These are phyloP conservation scores for Globodera ellingtonae DNA, from an alignment of 1,140 invertebrate species.

Conservation along the genomic window DNA sequence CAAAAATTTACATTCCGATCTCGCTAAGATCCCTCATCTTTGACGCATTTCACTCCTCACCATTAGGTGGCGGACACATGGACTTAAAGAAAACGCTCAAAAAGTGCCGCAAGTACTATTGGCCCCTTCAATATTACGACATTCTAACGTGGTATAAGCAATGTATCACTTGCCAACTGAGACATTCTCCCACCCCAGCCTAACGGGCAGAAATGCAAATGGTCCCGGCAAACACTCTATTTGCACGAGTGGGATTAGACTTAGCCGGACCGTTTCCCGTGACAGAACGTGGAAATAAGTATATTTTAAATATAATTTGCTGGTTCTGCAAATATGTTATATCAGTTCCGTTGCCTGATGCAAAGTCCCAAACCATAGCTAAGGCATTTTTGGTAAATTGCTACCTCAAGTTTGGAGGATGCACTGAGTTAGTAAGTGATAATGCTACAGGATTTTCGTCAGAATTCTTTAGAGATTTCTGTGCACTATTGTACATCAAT, in stretches of 20 bases:
- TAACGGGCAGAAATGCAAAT: slow-evolving; percentile 12
- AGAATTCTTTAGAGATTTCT: slow-evolving; percentile 3
- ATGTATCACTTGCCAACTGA: slow-evolving; percentile 26
- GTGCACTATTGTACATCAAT: slow-evolving; percentile 5
- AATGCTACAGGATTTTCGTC: slow-evolving; percentile 24
- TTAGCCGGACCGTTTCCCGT: slow-evolving; percentile 28
- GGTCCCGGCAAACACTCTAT: slow-evolving; percentile 11
- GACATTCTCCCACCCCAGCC: slow-evolving; percentile 13
- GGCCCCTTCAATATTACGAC: slow-evolving; percentile 4
- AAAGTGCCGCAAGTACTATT: slow-evolving; percentile 22
- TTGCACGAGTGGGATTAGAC: slow-evolving; percentile 1
- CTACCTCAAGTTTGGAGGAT: slow-evolving; percentile 16
- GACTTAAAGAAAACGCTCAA: slow-evolving; percentile 17
- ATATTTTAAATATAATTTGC: slow-evolving; percentile 33
- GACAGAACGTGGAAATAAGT: slow-evolving; percentile 12
- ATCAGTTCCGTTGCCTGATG: slow-evolving; percentile 21
- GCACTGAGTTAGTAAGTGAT: slow-evolving; percentile 11
- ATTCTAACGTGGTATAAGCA: slow-evolving; percentile 11
- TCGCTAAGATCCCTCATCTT: slow-evolving; percentile 19
- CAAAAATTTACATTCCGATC: slow-evolving; percentile 8
- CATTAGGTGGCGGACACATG: slow-evolving; percentile 30
- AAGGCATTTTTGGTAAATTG: slow-evolving; percentile 22
- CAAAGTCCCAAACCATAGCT: slow-evolving; percentile 12
- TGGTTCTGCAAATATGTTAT: slow-evolving; percentile 31
- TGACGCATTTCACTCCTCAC: slow-evolving; percentile 4